Evolutionary conservation across 2,797 vertebrate species (phyloP).

Genomic region (Trichosurus vulpecula): DNA sequence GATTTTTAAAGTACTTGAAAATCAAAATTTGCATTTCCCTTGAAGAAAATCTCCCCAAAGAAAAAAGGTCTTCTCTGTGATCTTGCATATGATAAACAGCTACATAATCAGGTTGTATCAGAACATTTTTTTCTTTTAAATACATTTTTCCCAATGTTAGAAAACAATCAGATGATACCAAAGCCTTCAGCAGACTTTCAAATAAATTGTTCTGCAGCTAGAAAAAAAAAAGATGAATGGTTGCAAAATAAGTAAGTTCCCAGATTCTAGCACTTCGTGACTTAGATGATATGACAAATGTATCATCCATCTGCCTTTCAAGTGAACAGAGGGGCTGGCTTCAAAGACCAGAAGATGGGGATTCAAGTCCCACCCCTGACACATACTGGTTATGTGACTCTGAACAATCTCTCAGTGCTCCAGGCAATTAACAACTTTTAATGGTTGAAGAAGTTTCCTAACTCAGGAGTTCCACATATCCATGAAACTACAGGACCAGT

Average conservation of each 20-base stretch:
- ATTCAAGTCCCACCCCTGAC: neutral
- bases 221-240: neutral
- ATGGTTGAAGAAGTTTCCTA: neutral
- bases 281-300: neutral
- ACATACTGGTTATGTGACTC: neutral
- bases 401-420: neutral
- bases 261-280: neutral
- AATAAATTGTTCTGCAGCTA: neutral
- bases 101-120: neutral
- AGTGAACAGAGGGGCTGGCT: neutral
- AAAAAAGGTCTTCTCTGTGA: neutral
- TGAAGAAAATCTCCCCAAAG: neutral
- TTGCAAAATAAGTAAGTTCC: neutral
- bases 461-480: neutral
- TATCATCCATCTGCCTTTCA: neutral
- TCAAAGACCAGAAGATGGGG: neutral
- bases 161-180: neutral
- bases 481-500: neutral
- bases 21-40: neutral
- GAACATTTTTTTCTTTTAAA: neutral
- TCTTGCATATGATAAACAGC: neutral
- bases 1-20: neutral
- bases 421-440: neutral
- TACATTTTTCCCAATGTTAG: neutral
- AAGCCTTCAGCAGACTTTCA: neutral